Conservation (phyloP, 2,113 vertebrate genomes). For the Podilymbus podiceps region DNA sequence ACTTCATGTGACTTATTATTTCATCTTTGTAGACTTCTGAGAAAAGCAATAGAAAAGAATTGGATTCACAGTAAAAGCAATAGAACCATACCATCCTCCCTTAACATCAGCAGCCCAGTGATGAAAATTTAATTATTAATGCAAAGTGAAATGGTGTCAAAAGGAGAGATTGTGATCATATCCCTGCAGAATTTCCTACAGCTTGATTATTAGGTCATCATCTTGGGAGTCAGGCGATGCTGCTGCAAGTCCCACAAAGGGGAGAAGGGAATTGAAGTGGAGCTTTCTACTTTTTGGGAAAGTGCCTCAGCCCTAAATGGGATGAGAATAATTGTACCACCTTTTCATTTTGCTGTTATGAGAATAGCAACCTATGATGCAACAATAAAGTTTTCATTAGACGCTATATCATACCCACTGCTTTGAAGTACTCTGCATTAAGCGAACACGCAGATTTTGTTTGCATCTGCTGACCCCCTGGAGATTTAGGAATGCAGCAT, state of each 20-base stretch:
- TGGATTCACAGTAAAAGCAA: neutral
- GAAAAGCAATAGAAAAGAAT: neutral
- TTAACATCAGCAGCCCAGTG: neutral
- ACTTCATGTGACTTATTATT: neutral
- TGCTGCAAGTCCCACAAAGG: neutral
- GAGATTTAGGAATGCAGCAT: neutral
- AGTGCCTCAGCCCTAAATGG: neutral
- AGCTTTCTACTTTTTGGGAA: neutral
- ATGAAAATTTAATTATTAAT: slow-evolving; percentile 63
- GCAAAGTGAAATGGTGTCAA: slow-evolving; percentile 34
- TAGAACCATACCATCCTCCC: neutral
- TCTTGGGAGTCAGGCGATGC: neutral
- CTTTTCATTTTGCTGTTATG: neutral
- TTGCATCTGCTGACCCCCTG: neutral
- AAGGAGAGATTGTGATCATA: neutral
- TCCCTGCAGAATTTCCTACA: slow-evolving; percentile 11
- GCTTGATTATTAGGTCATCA: slow-evolving; percentile 28
- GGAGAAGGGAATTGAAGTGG: neutral
- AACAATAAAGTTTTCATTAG: neutral
- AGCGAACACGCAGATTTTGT: neutral
- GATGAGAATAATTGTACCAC: neutral
- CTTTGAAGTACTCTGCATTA: neutral
- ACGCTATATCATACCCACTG: neutral
- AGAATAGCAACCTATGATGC: neutral
- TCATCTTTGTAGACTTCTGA: neutral